Evolutionary conservation across 92 coral and sea anemone genomes (phyloP).

Genomic region (Parazoanthus darwini): DNA sequence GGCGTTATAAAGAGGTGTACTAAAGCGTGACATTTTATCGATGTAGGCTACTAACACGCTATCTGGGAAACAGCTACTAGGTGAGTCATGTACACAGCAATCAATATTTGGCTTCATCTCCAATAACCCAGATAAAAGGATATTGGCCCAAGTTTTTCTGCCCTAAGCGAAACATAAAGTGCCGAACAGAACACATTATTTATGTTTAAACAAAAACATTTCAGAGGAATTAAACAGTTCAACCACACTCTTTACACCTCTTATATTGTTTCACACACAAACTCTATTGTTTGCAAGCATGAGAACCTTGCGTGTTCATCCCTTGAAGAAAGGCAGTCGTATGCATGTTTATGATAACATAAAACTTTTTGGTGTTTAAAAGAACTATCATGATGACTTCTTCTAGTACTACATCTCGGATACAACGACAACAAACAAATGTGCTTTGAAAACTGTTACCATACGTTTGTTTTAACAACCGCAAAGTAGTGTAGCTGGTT

Average conservation of each 20-base stretch:
- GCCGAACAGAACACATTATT: slow-evolving; percentile 37
- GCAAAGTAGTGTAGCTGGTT: too few species aligned
- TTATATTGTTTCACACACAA: background rate
- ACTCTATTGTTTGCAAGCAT: background rate
- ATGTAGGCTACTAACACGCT: background rate
- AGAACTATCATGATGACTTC: too few species aligned
- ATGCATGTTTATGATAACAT: background rate
- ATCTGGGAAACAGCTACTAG: background rate
- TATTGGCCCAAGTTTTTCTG: background rate
- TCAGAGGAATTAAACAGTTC: background rate
- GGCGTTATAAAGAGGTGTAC: background rate
- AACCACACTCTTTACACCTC: background rate
- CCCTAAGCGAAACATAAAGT: slow-evolving; percentile 24
- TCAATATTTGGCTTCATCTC: background rate
- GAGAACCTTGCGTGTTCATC: background rate
- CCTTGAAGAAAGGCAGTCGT: background rate
- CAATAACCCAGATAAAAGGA: background rate
- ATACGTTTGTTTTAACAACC: too few species aligned
- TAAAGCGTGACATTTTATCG: background rate
- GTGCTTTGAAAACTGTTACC: too few species aligned
- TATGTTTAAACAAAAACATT: slow-evolving; percentile 10
- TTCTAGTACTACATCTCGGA: too few species aligned
- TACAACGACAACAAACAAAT: too few species aligned
- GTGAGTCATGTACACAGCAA: background rate
- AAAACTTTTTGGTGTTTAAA: background rate